Base-by-base conservation (phyloP, 1,140 invertebrate species). In the Bicyclus anynana region DNA sequence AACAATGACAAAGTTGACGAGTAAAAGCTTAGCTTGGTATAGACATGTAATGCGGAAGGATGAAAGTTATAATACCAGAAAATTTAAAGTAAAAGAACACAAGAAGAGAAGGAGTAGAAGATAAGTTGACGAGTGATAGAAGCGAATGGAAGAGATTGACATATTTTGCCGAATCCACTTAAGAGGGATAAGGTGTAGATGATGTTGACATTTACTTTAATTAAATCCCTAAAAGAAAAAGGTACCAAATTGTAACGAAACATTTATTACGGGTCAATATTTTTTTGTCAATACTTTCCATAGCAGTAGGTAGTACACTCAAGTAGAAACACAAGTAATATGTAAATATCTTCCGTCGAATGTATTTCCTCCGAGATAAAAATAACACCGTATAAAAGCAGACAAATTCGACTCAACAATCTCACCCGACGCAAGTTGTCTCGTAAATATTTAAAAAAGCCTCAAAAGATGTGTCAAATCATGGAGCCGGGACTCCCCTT, bases 401-500 rank as follows among this genome's bases (percentile, higher is more conserved):
- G 59, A 61, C 52, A 64, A 64, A 64, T 59, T 55, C 56, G 40
- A 49, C 56, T 46, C 33, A 63, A 74, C 65, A 62, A 58, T 65
- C 56, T 66, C 62, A 58, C 48, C 59, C 59, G 51, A 37, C 38
- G 40, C 56, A 53, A 69, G 51, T 62, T 65, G 70, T 64, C 52
- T 74, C 75, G 77, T 79, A 78, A 84, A 80, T 70, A 77, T 76
- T 78, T 75, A 72, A 78, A 46, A 60, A 55, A 72, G 63, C 70
- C 64, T 69, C 68, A 80, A 81, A 75, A 84, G 80, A 80, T 69
- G 81, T 74, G 80, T 85, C 82, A 87, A 78, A 71, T 83, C 72
- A 72, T 82, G 72, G 82, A 80, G 73, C 62, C n/a, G 69, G 65
- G 63, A 59, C 60, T 67, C 59, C 74, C 74, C 72, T 74, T 85